Base-by-base conservation (phyloP, 2,797 vertebrate species). In the Oreochromis grahami region DNA sequence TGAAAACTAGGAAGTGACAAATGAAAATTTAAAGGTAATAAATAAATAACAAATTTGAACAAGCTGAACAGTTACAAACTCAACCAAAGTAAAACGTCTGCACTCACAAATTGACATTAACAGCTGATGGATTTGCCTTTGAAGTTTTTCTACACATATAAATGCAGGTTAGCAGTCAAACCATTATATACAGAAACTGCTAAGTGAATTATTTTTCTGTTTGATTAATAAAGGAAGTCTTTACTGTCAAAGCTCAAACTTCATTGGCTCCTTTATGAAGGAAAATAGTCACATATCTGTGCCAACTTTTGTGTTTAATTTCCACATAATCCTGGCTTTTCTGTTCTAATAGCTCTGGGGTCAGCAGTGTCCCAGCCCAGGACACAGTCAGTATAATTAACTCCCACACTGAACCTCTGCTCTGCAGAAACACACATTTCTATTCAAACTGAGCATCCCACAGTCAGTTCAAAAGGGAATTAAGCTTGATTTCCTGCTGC, bases 401-500 rank as follows among this genome's bases (percentile, higher is more conserved):
- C 82, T 78, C 74, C 80, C 74, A 17, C 24, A 82, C 70, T 53
- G 36, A 83, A 86, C 43, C 63, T 81, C 76, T 91, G 91, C 19
- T 72, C 68, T 72, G 68, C 89, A 87, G 81, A 83, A 72, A 38
- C 60, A 56, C 11, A 26, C 60, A 83, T 89, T 87, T 81, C 52
- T 76, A 83, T 84, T 81, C 89, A 58, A 84, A 70, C 77, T 58
- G 3, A 83, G 63, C 17, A 6, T 76, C 19, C 1, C 41, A 36
- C 48, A 8, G 53, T 65, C 29, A 7, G 70, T 63, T 84, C 52
- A 58, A 82, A 43, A 58, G 32, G 79, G 36, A 84, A 87, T 88
- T 81, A 58, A 82, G 81, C 81, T 77, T 5, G 60, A 84, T 83
- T 82, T 82, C 77, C 81, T 82, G 70, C 60, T 81, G 48, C 52